Conservation (phyloP, 1,140 invertebrate genomes). For the Oryzaephilus surinamensis region DNA sequence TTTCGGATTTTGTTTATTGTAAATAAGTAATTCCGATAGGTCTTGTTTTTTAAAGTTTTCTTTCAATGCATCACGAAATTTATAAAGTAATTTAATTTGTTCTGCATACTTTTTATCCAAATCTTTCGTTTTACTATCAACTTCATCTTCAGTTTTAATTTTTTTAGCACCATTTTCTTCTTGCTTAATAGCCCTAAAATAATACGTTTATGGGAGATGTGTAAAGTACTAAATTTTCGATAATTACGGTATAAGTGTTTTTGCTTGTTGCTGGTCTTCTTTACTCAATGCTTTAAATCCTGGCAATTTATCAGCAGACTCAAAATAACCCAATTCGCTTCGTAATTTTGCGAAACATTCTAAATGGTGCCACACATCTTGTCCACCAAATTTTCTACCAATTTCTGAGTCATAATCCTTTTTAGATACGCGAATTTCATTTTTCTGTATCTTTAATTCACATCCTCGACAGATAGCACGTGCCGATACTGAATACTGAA, state of each 20-base stretch:
- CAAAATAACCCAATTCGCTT: conserved; percentile 65
- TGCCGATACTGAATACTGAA: conserved; percentile 85
- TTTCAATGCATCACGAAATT: conserved; percentile 44
- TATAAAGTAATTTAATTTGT: conserved; percentile 73
- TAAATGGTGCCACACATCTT: conserved; percentile 82
- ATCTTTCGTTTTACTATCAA: conserved; percentile 38
- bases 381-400: conserved; percentile 67
- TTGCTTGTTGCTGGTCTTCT: conserved; percentile 64
- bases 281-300: conserved; percentile 61
- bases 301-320: conserved; percentile 55
- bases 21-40: conserved; percentile 53
- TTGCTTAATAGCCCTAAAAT: conserved; percentile 43
- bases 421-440: conserved; percentile 60
- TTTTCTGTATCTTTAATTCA: conserved; percentile 78
- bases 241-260: conserved; percentile 54
- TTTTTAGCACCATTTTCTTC: conserved; percentile 53
- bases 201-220: not conserved
- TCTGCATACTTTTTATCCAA: conserved; percentile 49
- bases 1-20: conserved; percentile 67
- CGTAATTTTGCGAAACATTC: conserved; percentile 82
- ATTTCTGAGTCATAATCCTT: conserved; percentile 76
- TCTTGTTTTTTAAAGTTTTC: conserved; percentile 46
- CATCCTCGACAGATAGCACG: conserved; percentile 74
- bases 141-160: conserved; percentile 50
- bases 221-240: conserved; percentile 6